Evolutionary conservation across 2,113 vertebrate species (phyloP).

Genomic region (Nerophis lumbriciformis): DNA sequence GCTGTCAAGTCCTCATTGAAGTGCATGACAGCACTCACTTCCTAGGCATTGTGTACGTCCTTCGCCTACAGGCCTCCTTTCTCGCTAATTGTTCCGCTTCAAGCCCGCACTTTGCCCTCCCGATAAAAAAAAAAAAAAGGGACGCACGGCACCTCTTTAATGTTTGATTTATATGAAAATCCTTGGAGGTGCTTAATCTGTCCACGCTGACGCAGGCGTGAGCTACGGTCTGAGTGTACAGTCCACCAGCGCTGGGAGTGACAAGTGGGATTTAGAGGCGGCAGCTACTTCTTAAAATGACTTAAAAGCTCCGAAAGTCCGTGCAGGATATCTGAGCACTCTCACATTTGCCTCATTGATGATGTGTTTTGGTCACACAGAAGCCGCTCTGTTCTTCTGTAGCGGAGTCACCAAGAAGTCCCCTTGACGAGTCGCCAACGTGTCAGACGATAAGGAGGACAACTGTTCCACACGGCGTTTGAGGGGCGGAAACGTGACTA

Average conservation of each 20-base stretch:
- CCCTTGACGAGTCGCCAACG: conserved; percentile 40
- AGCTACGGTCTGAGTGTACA: neutral
- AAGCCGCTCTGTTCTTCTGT: conserved; percentile 45
- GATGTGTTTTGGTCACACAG: conserved; percentile 31
- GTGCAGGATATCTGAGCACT: neutral
- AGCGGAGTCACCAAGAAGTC: conserved; percentile 35
- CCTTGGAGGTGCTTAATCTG: neutral
- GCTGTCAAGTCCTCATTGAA: conserved; percentile 44
- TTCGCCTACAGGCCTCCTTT: conserved; percentile 7
- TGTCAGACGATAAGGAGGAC: conserved; percentile 23
- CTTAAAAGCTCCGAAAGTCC: too few relatives aligned
- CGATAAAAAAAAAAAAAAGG: too few relatives aligned
- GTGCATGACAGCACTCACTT: conserved; percentile 13
- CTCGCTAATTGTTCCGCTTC: neutral
- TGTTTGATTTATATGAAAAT: neutral
- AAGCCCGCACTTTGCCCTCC: too few relatives aligned
- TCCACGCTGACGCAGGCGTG: neutral
- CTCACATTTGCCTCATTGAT: neutral
- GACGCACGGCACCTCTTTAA: neutral
- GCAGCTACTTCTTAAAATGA: neutral
- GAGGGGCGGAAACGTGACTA: conserved; percentile 54
- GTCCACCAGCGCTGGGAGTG: conserved; percentile 3
- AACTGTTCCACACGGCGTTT: neutral
- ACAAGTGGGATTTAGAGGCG: conserved; percentile 14
- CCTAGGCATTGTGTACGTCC: conserved; percentile 6